Evolutionary conservation across 2,888 invertebrate genomes (phyloP), one percentile per base, ranked within the genome.

Genomic region (Scrobipalpa atriplicella): DNA sequence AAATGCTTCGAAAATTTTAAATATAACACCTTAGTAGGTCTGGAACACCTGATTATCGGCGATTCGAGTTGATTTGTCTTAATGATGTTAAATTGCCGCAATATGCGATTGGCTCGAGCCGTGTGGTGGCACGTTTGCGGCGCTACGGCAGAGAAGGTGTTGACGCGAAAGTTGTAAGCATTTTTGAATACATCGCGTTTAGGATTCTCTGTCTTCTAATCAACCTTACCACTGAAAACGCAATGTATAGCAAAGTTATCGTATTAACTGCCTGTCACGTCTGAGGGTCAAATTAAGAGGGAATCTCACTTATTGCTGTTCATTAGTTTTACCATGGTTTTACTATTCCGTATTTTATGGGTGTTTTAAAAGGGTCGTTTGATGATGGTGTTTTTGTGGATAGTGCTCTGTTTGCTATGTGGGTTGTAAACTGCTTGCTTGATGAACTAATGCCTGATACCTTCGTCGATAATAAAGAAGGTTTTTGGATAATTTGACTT

Each of bases 1-100:
- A 78, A 73, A 73, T 62, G 29, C 36, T 38, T 38, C 36, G 29
- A 58, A 58, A 58, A 38, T 73, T 74, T 74, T 66, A 72, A 77
- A 80, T 82, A 80, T 90, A 88, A 90, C 90, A 92, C 91, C 86
- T 90, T 89, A 80, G 77, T 71, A 77, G 74, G 75, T 73, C 79
- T 78, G 83, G 82, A 87, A 89, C 86, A 85, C 81, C 82, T 88
- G 85, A 92, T 91, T 90, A 89, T 81, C 70, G 78, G 77, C 80
- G 84, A 92, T 90, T 85, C 76, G 73, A 75, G 78, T 83, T 86
- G 87, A 89, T 89, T 90, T 85, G 83, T 83, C 81, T 79, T 90
- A 90, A 92, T 91, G 90, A 84, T 79, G 80, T 78, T 81, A 89
- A 90, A 92, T 92, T 87, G 84, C 80, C 68, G 78, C 82, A 83